A percentile compares a stretch with the other conserved stretches of the same genome.
These are phyloP conservation scores for Enoplosus armatus DNA, from an alignment of 2,797 vertebrate species.

Conservation along the genomic window DNA sequence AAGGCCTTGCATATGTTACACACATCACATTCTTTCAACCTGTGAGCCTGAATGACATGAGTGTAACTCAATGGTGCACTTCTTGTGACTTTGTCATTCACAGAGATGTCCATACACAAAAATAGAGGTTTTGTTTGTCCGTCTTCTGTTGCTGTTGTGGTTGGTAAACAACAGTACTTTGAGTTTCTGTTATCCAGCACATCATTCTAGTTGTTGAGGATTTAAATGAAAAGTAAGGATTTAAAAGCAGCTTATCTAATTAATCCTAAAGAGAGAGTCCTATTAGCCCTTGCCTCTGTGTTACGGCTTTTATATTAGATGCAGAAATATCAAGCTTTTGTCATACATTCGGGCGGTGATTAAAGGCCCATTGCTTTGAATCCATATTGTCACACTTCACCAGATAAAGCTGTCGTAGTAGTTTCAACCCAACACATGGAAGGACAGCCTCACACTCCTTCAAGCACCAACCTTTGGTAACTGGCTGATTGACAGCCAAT, in stretches of 20 bases:
- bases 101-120: background rate
- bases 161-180: slow-evolving; percentile 12
- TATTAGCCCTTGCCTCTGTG: slow-evolving; percentile 36
- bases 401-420: background rate
- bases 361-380: slow-evolving; percentile 13
- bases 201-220: slow-evolving; percentile 23
- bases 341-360: slow-evolving; percentile 23
- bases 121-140: background rate
- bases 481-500: background rate
- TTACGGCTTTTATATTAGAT: slow-evolving; percentile 18
- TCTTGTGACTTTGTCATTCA: slow-evolving; percentile 4
- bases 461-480: background rate
- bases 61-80: slow-evolving; percentile 75
- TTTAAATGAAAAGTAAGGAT: slow-evolving; percentile 43
- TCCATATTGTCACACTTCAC: background rate
- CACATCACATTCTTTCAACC: slow-evolving; percentile 89
- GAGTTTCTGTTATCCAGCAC: slow-evolving; percentile 32
- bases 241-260: slow-evolving; percentile 45
- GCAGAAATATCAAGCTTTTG: slow-evolving; percentile 13
- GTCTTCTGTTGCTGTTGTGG: background rate
- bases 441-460: slow-evolving; percentile 5
- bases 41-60: slow-evolving; percentile 87
- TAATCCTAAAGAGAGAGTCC: slow-evolving; percentile 36
- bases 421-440: slow-evolving; percentile 1
- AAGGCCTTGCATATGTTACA: slow-evolving; percentile 89